A percentile compares a stretch with the other conserved stretches of the same genome.
Evolutionary conservation across 2,797 vertebrate species (phyloP).

Genomic region (Cossypha caffra): DNA sequence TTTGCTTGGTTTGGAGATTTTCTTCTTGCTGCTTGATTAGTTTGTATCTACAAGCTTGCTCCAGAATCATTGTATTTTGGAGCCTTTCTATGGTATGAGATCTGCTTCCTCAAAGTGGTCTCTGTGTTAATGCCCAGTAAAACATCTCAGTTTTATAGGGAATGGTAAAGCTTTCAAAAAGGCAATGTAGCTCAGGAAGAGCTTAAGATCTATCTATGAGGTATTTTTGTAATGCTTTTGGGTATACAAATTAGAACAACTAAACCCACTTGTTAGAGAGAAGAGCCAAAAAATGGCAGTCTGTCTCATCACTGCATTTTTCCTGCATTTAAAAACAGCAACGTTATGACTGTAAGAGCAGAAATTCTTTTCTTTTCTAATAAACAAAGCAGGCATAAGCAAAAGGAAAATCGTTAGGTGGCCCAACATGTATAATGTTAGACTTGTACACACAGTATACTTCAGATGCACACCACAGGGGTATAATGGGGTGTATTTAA

Average conservation of each 20-base stretch:
- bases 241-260: background rate
- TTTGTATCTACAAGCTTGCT: background rate
- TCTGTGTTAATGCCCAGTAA: background rate
- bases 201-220: background rate
- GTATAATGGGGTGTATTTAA: conserved; percentile 2
- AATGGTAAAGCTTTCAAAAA: background rate
- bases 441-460: background rate
- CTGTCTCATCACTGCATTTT: background rate
- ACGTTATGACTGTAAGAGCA: background rate
- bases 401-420: background rate
- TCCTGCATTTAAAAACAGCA: background rate
- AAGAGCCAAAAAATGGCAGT: background rate
- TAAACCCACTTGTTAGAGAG: background rate
- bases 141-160: background rate
- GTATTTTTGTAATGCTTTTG: background rate
- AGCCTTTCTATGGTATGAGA: background rate
- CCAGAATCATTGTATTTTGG: background rate
- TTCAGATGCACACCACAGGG: background rate
- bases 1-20: background rate
- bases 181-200: background rate
- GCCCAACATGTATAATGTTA: background rate
- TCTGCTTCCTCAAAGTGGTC: background rate
- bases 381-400: background rate
- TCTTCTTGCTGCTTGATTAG: background rate
- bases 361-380: background rate